Conservation (phyloP, 2,888 invertebrate genomes). For the Molorchus minor region DNA sequence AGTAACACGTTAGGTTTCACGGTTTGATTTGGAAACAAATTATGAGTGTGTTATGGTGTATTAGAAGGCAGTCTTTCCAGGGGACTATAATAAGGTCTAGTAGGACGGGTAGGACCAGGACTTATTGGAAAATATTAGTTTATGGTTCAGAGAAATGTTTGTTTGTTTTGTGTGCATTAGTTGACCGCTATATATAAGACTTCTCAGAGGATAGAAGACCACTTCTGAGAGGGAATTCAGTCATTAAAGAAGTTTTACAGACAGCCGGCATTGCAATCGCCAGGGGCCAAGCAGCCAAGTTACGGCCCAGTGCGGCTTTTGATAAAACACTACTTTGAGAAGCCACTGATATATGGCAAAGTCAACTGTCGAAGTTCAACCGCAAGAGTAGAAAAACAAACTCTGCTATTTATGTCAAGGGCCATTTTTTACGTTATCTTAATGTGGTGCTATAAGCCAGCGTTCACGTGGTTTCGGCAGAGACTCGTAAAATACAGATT, state of each 20-base stretch:
- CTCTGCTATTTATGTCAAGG: slow-evolving; percentile 25
- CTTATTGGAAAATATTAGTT: too few relatives aligned
- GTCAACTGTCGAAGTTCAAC: slow-evolving; percentile 24
- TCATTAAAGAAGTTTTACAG: slow-evolving; percentile 13
- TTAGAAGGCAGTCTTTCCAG: too few relatives aligned
- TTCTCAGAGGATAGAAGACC: too few relatives aligned
- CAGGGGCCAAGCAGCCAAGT: slow-evolving; percentile 17
- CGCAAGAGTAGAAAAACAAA: slow-evolving; percentile 21
- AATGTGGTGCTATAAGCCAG: slow-evolving; percentile 7
- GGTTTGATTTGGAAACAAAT: too few relatives aligned
- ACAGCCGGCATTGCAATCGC: slow-evolving; percentile 21
- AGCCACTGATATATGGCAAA: slow-evolving; percentile 25
- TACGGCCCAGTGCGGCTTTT: slow-evolving; percentile 27
- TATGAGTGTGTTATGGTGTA: too few relatives aligned
- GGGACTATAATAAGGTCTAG: too few relatives aligned
- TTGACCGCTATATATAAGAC: too few relatives aligned
- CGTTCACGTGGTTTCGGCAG: slow-evolving; percentile 6
- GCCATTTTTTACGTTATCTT: slow-evolving; percentile 17
- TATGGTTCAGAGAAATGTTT: too few relatives aligned
- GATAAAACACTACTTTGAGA: slow-evolving; percentile 29
- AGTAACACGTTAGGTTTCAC: too few relatives aligned
- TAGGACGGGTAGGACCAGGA: too few relatives aligned
- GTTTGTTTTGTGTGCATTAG: too few relatives aligned
- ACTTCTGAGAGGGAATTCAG: too few relatives aligned
- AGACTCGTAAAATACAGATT: slow-evolving; percentile 8